Evolutionary conservation across 2,113 vertebrate species (phyloP).

Genomic region (Dasyornis broadbenti): DNA sequence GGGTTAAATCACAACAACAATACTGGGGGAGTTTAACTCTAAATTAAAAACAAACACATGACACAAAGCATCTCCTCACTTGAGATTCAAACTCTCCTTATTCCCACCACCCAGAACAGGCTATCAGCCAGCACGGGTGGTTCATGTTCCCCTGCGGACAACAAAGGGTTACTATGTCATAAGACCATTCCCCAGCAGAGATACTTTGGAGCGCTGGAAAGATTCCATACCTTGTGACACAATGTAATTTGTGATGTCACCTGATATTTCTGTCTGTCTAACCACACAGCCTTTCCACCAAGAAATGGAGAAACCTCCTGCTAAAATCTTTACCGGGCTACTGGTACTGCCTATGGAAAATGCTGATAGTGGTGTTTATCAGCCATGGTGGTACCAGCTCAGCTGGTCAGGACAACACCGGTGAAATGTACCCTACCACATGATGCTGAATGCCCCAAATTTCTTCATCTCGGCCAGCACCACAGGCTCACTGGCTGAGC

Average conservation of each 20-base stretch:
- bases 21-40: not conserved
- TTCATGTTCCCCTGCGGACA: fast-evolving
- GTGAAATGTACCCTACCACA: not conserved
- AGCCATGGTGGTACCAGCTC: not conserved
- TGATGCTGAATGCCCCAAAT: fast-evolving
- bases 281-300: not conserved
- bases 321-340: fast-evolving
- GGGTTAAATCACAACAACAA: not conserved
- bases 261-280: not conserved
- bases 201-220: not conserved
- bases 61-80: not conserved
- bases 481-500: not conserved
- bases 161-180: not conserved
- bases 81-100: not conserved
- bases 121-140: fast-evolving
- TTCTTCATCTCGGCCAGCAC: fast-evolving
- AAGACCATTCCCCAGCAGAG: not conserved
- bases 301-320: not conserved
- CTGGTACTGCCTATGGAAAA: not conserved
- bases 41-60: fast-evolving
- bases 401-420: fast-evolving
- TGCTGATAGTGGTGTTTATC: not conserved
- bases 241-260: not conserved
- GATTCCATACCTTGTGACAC: not conserved
- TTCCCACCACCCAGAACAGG: not conserved